These are phyloP conservation scores for Scaptomyza hsui DNA, from an alignment of 1,140 invertebrate genomes.

Conservation along the genomic window DNA sequence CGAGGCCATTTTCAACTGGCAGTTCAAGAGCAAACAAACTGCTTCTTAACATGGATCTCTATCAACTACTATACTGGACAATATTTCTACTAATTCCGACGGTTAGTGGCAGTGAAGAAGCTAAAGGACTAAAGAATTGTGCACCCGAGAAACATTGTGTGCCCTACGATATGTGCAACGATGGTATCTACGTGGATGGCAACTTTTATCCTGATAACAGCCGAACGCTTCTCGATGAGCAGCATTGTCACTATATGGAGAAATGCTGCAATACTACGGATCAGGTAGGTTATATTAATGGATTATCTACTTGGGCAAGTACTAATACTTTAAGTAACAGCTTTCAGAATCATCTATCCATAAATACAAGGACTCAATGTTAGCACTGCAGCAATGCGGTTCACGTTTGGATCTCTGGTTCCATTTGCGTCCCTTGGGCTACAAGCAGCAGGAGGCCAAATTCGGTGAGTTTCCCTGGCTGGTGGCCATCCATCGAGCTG, in stretches of 20 bases:
- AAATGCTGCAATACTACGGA: conserved; percentile 53
- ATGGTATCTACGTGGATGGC: conserved; percentile 48
- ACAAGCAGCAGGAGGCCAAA: conserved; percentile 53
- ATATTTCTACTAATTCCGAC: conserved; percentile 4
- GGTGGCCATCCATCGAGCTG: conserved; percentile 35
- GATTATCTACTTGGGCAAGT: not conserved
- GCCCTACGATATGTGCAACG: conserved; percentile 53
- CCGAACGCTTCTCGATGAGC: conserved; percentile 41
- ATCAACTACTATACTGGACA: conserved; percentile 5
- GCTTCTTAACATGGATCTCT: conserved; percentile 1
- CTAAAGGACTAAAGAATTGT: conserved; percentile 33
- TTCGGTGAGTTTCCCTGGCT: conserved; percentile 69
- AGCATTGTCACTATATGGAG: conserved; percentile 63
- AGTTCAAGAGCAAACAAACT: conserved; percentile 39
- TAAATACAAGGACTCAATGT: not conserved
- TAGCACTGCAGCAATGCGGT: conserved; percentile 32
- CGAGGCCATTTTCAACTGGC: conserved; percentile 3
- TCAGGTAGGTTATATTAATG: conserved; percentile 18
- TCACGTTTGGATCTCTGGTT: conserved; percentile 48
- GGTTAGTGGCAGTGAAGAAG: not conserved
- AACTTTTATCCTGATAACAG: conserved; percentile 58
- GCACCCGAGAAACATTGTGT: conserved; percentile 53
- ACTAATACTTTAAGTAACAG: conserved; percentile 3
- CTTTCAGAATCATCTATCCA: not conserved
- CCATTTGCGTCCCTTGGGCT: conserved; percentile 50